A percentile compares a stretch with the other conserved stretches of the same genome.
These are phyloP conservation scores for Scylla paramamosain DNA, from an alignment of 1,140 invertebrate genomes.

Conservation along the genomic window DNA sequence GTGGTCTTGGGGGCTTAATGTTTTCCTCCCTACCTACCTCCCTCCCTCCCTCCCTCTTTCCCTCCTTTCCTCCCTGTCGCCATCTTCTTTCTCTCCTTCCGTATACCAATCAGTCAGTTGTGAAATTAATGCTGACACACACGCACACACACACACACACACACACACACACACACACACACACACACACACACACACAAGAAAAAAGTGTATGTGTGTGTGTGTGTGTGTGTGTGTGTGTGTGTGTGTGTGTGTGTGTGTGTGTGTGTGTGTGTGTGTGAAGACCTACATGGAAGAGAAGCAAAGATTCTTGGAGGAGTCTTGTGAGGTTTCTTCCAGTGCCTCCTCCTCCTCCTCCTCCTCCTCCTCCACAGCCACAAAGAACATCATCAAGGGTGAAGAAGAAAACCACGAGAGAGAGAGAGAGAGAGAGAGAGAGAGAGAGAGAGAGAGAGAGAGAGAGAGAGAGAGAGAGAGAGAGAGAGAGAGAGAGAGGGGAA, in stretches of 20 bases:
- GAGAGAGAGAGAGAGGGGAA: neutral
- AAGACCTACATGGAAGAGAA: neutral
- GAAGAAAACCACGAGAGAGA: neutral
- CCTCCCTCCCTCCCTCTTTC: neutral
- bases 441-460: neutral
- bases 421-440: neutral
- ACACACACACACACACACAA: too few species aligned
- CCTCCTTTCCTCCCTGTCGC: neutral
- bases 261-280: neutral
- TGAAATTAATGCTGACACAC: conserved; percentile 14
- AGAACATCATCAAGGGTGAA: neutral
- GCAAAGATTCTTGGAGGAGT: neutral
- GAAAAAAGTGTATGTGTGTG: neutral
- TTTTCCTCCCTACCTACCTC: neutral
- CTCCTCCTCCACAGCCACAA: neutral
- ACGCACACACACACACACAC: neutral
- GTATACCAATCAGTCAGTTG: neutral
- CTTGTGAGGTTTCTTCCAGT: neutral
- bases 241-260: neutral
- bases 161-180: too few species aligned
- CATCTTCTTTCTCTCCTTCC: neutral
- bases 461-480: neutral
- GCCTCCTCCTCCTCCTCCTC: neutral
- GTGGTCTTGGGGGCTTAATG: neutral
- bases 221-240: conserved; percentile 20